Base-by-base conservation (phyloP, 2,113 vertebrate species). In the Barnardius zonarius region DNA sequence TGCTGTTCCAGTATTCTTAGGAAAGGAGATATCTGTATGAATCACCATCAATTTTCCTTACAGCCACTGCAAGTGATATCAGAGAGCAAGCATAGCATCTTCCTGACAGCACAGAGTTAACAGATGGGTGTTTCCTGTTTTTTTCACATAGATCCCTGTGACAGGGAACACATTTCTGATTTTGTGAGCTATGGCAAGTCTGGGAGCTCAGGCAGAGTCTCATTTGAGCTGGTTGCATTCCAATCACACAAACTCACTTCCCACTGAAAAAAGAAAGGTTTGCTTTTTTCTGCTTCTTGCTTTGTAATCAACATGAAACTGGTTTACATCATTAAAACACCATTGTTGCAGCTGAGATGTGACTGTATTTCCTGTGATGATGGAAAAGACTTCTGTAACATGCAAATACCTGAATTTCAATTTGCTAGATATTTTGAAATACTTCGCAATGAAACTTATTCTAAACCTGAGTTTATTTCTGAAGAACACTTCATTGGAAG, bases 11-110 rank as follows among this genome's bases (percentile, higher is more conserved):
- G 61, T 95, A 62, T 95, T 94, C 57, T 82, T 91, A 73, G 44
- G 77, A 63, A 94, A 82, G 76, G 55, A 75, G 43, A 66, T 79
- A 52, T 70, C 88, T 93, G 83, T 89, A 69, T 96, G 93, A 94
- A 63, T 96, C 92, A 94, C 48, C 13, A 17, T 88, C 77, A 66
- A 6, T 92, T 94, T 90, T 72, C 46, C 39, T 78, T 87, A 62
- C 69, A 92, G 83, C 52, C 30, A 5, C 52, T 31, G 14, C 24
- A 54, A 20, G 57, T 89, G 73, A 86, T 0, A 1, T 82, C 83
- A 73, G 78, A 68, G 39, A 62, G 83, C 80, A 92, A 72, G 55
- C 6, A 3, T 33, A 63, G 43, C 48, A 70, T 86, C 83, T 70
- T 95, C 55, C 74, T 1, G 1, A 13, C 33, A 83, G 67, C 68